phyloP scores from a whole-genome alignment of 2,113 vertebrate species.

The Poeciliopsis prolifica region DNA sequence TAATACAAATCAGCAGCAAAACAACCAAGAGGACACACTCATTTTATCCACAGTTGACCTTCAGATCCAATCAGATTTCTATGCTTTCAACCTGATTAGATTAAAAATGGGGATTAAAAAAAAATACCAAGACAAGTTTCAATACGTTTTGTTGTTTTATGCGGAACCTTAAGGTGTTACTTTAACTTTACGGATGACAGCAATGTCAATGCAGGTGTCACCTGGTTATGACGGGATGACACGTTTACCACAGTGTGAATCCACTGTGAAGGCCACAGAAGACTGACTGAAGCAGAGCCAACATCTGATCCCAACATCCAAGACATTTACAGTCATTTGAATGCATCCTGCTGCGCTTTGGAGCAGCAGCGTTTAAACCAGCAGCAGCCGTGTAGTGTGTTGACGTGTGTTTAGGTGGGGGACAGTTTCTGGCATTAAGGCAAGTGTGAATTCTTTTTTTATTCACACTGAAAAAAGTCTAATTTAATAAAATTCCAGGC shows the following conservation, averaged over 20 bases:
- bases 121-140: no score
- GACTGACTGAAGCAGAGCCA: background rate
- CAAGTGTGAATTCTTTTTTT: no score
- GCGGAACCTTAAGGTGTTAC: background rate
- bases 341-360: no score
- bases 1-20: slow-evolving; percentile 18
- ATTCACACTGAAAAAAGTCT: no score
- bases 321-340: background rate
- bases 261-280: background rate
- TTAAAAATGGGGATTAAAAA: background rate
- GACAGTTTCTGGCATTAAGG: no score
- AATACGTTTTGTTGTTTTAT: no score
- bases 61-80: background rate
- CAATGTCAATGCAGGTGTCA: fast-evolving
- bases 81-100: background rate
- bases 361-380: no score
- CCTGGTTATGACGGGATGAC: slow-evolving; percentile 5
- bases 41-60: background rate
- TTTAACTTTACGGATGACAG: background rate
- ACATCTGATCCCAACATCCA: background rate
- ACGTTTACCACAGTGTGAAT: slow-evolving; percentile 14
- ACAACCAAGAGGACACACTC: background rate
- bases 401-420: no score
- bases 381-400: no score
- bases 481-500: no score